Base-by-base conservation (phyloP, 2,888 invertebrate genomes). In the Tribolium freemani region DNA sequence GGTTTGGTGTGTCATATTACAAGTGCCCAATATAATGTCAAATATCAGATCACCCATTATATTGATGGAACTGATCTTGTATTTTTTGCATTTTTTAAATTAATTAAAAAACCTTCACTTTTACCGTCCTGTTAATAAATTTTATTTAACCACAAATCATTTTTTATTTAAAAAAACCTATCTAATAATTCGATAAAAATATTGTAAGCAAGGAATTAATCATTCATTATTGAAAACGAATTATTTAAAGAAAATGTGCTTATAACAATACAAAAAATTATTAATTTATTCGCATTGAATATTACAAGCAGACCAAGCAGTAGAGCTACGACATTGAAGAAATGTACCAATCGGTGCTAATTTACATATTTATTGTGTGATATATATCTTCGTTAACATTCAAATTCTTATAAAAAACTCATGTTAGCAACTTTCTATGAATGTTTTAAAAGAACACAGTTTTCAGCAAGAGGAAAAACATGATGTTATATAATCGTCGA, bases 21-120 rank as follows among this genome's bases (percentile, higher is more conserved):
- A 30, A 63, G 38, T 46, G 50, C 50, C 30, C 60, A 48, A 51
- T 50, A 63, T 60, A 63, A 63, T 63, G 63, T 63, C 63, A 63
- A 63, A 63, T 63, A 51, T 51, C 16, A 30, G 9, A 60, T 46
- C 30, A 48, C 9, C 60, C 57, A 58, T 58, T 58, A 58, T 60
- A 51, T 63, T 63, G 63, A 63, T 63, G 50, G 31, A 8, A 51
- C 51, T 11, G 21, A 48, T 60, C 46, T 16, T 21, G 30, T 48
- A 21, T 21, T 60, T 11, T 48, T 10, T 45, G 44, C 6, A 45
- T 16, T 20, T 21, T 10, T 44, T 58, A 44, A 58, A 58, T 45
- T 45, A 58, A 45, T 9, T 16, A n/a, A 26, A 21, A 26, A 9
- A 58, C 57, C 57, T 44, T 58, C 57, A 20, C 10, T 9, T 54